Evolutionary conservation across 2,888 invertebrate genomes (phyloP), one percentile per base, ranked within the genome.

Genomic region (Saturnia pavonia): DNA sequence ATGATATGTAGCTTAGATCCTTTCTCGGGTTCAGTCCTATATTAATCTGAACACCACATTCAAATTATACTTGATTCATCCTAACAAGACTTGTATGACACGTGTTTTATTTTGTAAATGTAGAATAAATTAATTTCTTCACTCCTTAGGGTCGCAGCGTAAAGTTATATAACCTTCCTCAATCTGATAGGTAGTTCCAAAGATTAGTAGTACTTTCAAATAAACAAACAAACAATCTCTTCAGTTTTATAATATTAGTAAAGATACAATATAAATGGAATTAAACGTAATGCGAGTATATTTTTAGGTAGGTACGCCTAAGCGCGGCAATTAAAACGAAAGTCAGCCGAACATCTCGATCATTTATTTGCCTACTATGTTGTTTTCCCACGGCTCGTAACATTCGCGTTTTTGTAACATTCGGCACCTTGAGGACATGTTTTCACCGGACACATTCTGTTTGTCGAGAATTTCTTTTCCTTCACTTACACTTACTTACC

Each of bases 371-470:
- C 68, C 69, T 66, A 75, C 72, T 75, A 65, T 65, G 65, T 40
- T 65, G n/a, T 75, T 79, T 84, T 85, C 86, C 76, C 85, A 86
- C 85, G 83, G 40, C 14, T 40, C 40, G 40, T 8, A 65, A 65
- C 40, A 65, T 40, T 60, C 57, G 74, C 6, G 25, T 63, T 70
- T 72, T 74, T 14, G 57, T 60, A 14, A 60, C 74, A 66, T 73
- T 77, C 70, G 22, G 34, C 11, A 45, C 27, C 71, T 71, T 60
- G 76, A 77, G 78, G 83, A 81, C 70, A 76, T 73, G 74, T 77
- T 82, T 80, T 84, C 84, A 78, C 84, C 85, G 85, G 84, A 84
- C 73, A 78, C 71, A 70, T 71, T 74, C 71, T 82, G 75, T 85
- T 84, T 83, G 82, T 75, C 73, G 67, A 79, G 77, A 78, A 78